These are phyloP conservation scores for Bombus pascuorum DNA, from an alignment of 1,140 invertebrate species.

Conservation along the genomic window DNA sequence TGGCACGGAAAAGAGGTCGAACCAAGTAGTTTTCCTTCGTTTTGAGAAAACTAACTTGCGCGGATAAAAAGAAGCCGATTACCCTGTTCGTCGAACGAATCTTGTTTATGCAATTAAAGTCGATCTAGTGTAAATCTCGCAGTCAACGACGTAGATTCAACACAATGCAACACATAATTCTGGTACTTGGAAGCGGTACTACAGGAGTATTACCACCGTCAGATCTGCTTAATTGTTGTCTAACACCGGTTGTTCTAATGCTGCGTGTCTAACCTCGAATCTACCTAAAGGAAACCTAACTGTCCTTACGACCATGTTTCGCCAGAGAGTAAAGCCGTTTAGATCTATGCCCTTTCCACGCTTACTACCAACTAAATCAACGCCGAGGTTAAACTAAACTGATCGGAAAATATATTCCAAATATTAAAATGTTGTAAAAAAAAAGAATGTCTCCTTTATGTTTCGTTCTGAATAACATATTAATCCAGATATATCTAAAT, in stretches of 20 bases:
- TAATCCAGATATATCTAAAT: background rate
- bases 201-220: conserved; percentile 56
- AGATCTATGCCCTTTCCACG: conserved; percentile 14
- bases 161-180: conserved; percentile 31
- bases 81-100: background rate
- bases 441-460: too few relatives aligned
- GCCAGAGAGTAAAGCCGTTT: conserved; percentile 8
- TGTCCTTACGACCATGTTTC: conserved; percentile 14
- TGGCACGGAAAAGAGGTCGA: conserved; percentile 6
- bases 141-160: conserved; percentile 32
- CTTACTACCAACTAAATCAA: background rate
- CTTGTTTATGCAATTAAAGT: conserved; percentile 48
- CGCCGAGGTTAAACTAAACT: too few relatives aligned
- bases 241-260: conserved; percentile 58
- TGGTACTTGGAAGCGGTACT: conserved; percentile 37
- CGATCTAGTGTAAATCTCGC: conserved; percentile 47
- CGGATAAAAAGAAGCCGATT: background rate
- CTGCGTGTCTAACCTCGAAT: conserved; percentile 43
- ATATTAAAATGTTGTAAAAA: background rate
- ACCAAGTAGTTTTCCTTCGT: background rate
- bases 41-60: conserved; percentile 16
- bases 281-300: conserved; percentile 28
- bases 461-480: background rate
- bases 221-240: conserved; percentile 66
- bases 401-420: background rate